Base-by-base conservation (phyloP, 2,888 invertebrate genomes). In the Lacanobia oleracea region DNA sequence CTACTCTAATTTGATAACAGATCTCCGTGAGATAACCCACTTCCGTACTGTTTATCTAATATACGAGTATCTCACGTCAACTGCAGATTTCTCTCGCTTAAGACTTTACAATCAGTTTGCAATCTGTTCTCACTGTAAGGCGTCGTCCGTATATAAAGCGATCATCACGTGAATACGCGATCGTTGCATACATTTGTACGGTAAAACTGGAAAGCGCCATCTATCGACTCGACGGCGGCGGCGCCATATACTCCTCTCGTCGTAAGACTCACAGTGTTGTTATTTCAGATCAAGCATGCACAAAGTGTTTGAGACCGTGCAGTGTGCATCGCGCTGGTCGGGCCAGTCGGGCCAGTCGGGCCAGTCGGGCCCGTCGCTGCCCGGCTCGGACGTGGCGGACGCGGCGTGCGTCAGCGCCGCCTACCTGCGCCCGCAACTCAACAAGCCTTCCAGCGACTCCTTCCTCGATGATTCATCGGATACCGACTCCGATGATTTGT, bases 251-350 rank as follows among this genome's bases (percentile, higher is more conserved):
- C 43, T 43, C 14, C 43, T 43, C n/a, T 53, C 43, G 21, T 57
- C 48, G 14, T 37, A 14, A 23, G 21, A 56, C 50, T 45, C 18
- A 53, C n/a, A 51, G 21, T 40, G 51, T 67, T 45, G 23, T n/a
- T 66, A 53, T 93, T 92, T 0, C 93, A 98, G 98, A 87, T 97
- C 97, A 72, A 97, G 98, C 86, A 98, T 98, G 94, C 98, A 98
- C 91, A 98, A 98, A 92, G 98, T 98, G 73, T 99, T 99, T 93
- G 99, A 99, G 89, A 99, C 99, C 1, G 99, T 99, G 83, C 97
- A 98, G 80, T 98, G 97, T 90, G 98, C 98, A 71, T 97, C 97
- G 45, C 97, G 97, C 0, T 95, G 95, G 95, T 95, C 95, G 45
- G 94, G 48, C 65, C 93, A 94, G 90, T 94, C 95, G 33, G 40